phyloP scores from a whole-genome alignment of 2,113 vertebrate genomes.

The Dissostichus mawsoni region DNA sequence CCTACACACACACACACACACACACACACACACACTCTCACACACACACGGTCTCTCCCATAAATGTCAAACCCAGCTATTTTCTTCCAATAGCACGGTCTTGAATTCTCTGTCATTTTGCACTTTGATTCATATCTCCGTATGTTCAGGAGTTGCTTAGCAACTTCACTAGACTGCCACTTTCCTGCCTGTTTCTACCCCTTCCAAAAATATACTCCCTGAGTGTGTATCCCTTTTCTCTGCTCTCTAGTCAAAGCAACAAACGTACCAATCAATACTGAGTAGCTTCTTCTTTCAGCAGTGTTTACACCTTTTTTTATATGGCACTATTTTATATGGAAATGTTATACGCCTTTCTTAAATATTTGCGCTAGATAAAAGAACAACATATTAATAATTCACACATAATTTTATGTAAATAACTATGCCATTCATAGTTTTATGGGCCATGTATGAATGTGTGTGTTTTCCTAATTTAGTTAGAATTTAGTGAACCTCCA shows the following conservation, averaged over 20 bases:
- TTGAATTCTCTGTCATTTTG: conserved; percentile 44
- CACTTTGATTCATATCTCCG: conserved; percentile 53
- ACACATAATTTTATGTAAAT: too few species aligned
- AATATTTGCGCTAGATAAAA: too few species aligned
- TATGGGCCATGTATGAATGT: too few species aligned
- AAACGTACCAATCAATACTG: neutral
- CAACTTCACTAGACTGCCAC: conserved; percentile 64
- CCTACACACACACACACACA: neutral
- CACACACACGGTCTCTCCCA: conserved; percentile 16
- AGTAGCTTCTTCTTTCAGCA: neutral
- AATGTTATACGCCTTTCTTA: too few species aligned
- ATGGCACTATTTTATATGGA: too few species aligned
- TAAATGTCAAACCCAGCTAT: conserved; percentile 45
- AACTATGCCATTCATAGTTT: too few species aligned
- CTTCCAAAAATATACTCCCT: conserved; percentile 11
- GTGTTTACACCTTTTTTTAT: neutral
- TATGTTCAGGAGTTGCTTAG: conserved; percentile 68
- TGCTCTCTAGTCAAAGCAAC: neutral
- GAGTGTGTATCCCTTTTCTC: neutral
- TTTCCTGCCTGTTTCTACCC: conserved; percentile 24
- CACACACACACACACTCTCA: too few species aligned
- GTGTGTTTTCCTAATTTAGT: too few species aligned
- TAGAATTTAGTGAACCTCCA: too few species aligned
- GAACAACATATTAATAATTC: too few species aligned
- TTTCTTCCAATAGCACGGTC: conserved; percentile 25